phyloP scores from a whole-genome alignment of 2,888 invertebrate species.

The Trypoxylon attenuatum region DNA sequence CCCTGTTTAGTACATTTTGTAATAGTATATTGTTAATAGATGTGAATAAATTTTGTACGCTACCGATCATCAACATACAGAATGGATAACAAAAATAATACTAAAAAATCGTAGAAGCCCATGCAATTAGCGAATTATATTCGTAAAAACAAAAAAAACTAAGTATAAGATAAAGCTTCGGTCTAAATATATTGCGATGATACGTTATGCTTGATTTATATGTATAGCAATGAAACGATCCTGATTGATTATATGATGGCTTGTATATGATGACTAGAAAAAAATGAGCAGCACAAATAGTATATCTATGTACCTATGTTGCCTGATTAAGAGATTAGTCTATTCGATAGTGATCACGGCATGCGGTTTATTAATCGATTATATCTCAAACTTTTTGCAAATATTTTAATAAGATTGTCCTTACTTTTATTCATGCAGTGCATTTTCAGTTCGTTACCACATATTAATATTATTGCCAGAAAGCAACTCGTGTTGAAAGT shows the following conservation, averaged over 20 bases:
- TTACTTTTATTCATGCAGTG: background rate
- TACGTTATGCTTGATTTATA: too few species aligned
- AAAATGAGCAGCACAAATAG: too few species aligned
- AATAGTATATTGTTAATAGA: constrained; percentile 45
- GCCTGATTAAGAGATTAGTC: too few species aligned
- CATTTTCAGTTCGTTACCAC: background rate
- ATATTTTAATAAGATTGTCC: constrained; percentile 38
- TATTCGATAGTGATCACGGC: too few species aligned
- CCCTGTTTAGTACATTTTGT: constrained; percentile 36
- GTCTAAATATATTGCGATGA: too few species aligned
- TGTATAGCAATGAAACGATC: too few species aligned
- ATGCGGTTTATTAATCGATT: background rate
- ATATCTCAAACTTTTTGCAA: constrained; percentile 17
- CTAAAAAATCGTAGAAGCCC: constrained; percentile 46
- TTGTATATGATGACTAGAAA: too few species aligned
- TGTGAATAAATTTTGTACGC: constrained; percentile 36
- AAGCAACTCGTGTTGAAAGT: constrained; percentile 34
- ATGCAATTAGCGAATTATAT: constrained; percentile 50
- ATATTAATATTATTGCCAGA: constrained; percentile 18
- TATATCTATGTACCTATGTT: too few species aligned
- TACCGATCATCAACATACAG: constrained; percentile 76
- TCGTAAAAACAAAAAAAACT: constrained; percentile 12
- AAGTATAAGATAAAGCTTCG: too few species aligned
- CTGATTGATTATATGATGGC: too few species aligned
- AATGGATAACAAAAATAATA: constrained; percentile 79